Evolutionary conservation across 2,797 vertebrate genomes (phyloP).

Genomic region (Sebastiscus tertius): DNA sequence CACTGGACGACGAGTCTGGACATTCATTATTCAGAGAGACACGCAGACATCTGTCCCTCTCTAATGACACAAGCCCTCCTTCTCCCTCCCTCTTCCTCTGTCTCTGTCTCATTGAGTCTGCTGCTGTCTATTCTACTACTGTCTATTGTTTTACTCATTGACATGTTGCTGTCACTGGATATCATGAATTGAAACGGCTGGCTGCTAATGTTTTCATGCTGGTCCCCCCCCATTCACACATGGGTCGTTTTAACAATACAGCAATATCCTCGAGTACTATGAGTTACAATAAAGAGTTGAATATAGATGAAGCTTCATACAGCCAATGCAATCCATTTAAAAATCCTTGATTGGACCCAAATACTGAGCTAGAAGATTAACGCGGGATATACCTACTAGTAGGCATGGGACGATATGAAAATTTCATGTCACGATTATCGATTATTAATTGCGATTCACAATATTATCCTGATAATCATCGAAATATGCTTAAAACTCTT

Average conservation of each 20-base stretch:
- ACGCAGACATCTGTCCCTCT: conserved; percentile 39
- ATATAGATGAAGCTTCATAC: not conserved
- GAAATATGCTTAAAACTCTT: too few species aligned
- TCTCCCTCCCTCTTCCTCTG: not conserved
- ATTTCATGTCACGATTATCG: too few species aligned
- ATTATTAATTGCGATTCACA: too few species aligned
- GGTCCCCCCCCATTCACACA: not conserved
- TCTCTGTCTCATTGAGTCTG: not conserved
- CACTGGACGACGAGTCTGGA: conserved; percentile 4
- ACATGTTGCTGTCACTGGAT: conserved; percentile 10
- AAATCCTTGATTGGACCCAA: not conserved
- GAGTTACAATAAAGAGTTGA: not conserved
- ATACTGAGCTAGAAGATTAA: not conserved
- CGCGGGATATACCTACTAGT: not conserved
- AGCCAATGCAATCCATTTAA: not conserved
- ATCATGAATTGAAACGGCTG: conserved; percentile 18
- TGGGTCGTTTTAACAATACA: not conserved
- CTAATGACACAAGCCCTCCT: conserved; percentile 14
- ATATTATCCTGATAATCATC: too few species aligned
- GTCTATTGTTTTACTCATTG: conserved; percentile 5
- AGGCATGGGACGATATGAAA: too few species aligned
- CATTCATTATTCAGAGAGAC: conserved; percentile 56
- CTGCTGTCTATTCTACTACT: not conserved
- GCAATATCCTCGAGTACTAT: not conserved
- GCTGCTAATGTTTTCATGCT: not conserved